Percentiles rank a stretch among this genome's conserved stretches.
Evolutionary conservation across 2,888 invertebrate genomes (phyloP).

Genomic region (Rhamphomyia laevipes): DNA sequence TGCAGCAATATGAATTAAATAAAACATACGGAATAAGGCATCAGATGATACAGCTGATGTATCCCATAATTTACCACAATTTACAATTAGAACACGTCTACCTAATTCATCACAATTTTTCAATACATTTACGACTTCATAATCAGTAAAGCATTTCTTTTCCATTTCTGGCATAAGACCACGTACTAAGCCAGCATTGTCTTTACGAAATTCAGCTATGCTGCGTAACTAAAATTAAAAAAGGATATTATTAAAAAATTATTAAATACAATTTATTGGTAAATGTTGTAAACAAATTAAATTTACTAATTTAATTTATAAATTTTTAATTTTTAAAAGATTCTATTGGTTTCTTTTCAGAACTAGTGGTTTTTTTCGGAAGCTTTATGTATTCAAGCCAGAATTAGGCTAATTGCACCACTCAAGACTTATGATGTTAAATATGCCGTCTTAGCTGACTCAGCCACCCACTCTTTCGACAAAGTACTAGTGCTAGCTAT

Average conservation of each 20-base stretch:
- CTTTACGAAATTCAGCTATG: conserved; percentile 61
- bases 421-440: too few relatives aligned
- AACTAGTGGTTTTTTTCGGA: too few relatives aligned
- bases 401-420: too few relatives aligned
- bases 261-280: too few relatives aligned
- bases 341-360: too few relatives aligned
- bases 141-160: conserved; percentile 52
- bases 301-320: too few relatives aligned
- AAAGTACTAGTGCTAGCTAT: too few relatives aligned
- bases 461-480: too few relatives aligned
- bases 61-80: conserved; percentile 65
- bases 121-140: conserved; percentile 65
- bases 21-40: conserved; percentile 66
- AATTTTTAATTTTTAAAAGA: too few relatives aligned
- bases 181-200: conserved; percentile 51
- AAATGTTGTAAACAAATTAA: too few relatives aligned
- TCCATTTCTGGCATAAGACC: conserved; percentile 57
- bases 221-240: conserved; percentile 53
- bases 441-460: too few relatives aligned
- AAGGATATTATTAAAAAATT: neutral
- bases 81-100: conserved; percentile 60
- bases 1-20: conserved; percentile 67
- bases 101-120: conserved; percentile 64
- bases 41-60: conserved; percentile 60
- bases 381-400: too few relatives aligned